A percentile compares a stretch with the other conserved stretches of the same genome.
These are phyloP conservation scores for Pollenia labialis DNA, from an alignment of 2,888 invertebrate genomes.

Conservation along the genomic window DNA sequence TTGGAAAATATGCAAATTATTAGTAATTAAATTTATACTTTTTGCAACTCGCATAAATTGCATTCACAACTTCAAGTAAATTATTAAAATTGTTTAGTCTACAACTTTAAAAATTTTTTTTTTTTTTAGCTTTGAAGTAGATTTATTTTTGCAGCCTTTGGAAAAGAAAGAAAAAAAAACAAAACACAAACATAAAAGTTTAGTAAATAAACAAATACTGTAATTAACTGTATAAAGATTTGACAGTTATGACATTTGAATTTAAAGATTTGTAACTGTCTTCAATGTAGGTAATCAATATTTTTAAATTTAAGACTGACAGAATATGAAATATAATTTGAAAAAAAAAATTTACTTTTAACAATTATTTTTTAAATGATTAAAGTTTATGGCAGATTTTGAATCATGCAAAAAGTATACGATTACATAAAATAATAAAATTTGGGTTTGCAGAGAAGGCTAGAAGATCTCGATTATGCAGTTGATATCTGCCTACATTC, in stretches of 20 bases:
- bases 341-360: too few species aligned
- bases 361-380: background rate
- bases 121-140: background rate
- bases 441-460: too few species aligned
- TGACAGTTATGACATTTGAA: slow-evolving; percentile 53
- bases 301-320: background rate
- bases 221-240: slow-evolving; percentile 25
- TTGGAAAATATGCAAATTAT: slow-evolving; percentile 2
- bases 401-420: background rate
- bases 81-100: background rate
- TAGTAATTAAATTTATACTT: background rate
- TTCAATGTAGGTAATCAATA: slow-evolving; percentile 35
- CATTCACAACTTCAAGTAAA: background rate
- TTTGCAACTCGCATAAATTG: background rate
- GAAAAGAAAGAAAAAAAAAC: background rate
- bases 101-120: background rate
- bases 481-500: too few species aligned
- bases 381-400: background rate
- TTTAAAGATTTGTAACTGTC: slow-evolving; percentile 39
- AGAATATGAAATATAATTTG: too few species aligned
- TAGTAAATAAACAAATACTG: background rate
- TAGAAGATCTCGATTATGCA: too few species aligned
- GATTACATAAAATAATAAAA: too few species aligned
- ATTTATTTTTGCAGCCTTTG: slow-evolving; percentile 28
- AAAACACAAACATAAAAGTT: background rate